phyloP scores from a whole-genome alignment of 2,797 vertebrate genomes.

The Tarsius wallacei region DNA sequence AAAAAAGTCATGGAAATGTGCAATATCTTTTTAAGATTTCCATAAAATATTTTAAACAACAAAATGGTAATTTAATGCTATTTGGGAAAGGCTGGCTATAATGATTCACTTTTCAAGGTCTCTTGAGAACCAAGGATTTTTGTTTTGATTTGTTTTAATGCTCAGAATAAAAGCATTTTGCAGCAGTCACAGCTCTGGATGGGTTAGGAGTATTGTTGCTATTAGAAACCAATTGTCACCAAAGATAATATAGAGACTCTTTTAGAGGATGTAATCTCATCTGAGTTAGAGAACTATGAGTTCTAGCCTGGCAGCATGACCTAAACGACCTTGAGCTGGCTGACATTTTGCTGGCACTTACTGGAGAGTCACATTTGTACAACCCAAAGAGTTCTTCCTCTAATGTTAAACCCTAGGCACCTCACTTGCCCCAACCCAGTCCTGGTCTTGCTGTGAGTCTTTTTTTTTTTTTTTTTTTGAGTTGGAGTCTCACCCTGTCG shows the following conservation, averaged over 20 bases:
- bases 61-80: background rate
- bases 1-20: background rate
- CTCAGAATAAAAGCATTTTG: conserved; percentile 58
- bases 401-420: too few species aligned
- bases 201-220: conserved; percentile 12
- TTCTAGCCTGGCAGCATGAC: background rate
- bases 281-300: background rate
- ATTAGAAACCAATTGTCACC: conserved; percentile 60
- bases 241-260: background rate
- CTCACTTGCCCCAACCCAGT: background rate
- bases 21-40: conserved; percentile 51
- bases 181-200: background rate
- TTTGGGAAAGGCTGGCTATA: conserved; percentile 6
- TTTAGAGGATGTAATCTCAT: background rate
- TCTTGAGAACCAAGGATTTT: conserved; percentile 64
- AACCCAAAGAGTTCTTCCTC: background rate
- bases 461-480: too few species aligned
- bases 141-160: conserved; percentile 61
- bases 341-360: background rate
- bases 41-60: conserved; percentile 1
- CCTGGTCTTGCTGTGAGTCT: background rate
- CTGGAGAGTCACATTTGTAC: background rate
- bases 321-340: background rate
- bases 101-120: background rate
- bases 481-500: too few species aligned